Evolutionary conservation across 1,140 invertebrate genomes (phyloP).

Genomic region (Hypsibius dujardini): DNA sequence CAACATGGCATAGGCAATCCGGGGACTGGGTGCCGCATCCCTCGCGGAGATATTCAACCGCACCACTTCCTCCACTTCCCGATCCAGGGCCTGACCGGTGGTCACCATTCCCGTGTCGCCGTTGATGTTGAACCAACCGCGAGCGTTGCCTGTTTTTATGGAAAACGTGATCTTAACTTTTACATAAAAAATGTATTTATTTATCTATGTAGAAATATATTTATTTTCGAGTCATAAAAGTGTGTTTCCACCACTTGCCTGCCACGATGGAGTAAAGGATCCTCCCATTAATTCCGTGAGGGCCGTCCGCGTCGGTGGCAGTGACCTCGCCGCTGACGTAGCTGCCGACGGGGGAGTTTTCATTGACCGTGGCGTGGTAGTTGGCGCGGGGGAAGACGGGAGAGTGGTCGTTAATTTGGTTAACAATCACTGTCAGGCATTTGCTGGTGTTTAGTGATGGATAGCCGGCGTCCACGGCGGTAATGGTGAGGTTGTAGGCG

Average conservation of each 20-base stretch:
- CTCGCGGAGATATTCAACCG: slow-evolving; percentile 62
- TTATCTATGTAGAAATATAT: no score
- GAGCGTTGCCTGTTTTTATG: slow-evolving; percentile 64
- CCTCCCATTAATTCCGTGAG: slow-evolving; percentile 60
- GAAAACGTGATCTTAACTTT: slow-evolving; percentile 25
- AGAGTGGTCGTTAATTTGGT: slow-evolving; percentile 31
- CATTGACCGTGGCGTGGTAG: slow-evolving; percentile 26
- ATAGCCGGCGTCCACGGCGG: slow-evolving; percentile 26
- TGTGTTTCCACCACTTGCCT: no score
- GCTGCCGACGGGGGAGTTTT: slow-evolving; percentile 29
- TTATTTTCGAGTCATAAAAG: no score
- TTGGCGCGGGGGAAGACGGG: slow-evolving; percentile 26
- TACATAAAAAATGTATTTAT: no score
- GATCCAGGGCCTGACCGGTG: background rate
- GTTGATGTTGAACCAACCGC: slow-evolving; percentile 69
- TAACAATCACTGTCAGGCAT: slow-evolving; percentile 26
- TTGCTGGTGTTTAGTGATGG: slow-evolving; percentile 24
- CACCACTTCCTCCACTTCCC: slow-evolving; percentile 32
- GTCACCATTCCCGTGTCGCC: slow-evolving; percentile 38
- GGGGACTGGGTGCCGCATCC: slow-evolving; percentile 72
- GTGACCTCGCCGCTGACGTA: slow-evolving; percentile 39
- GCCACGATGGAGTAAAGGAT: slow-evolving; percentile 47
- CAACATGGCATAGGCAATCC: slow-evolving; percentile 64
- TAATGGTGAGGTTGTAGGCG: slow-evolving; percentile 27
- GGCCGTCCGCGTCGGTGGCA: slow-evolving; percentile 68